These are phyloP conservation scores for Oxystoma pomonae DNA, from an alignment of 2,888 invertebrate genomes.

Conservation along the genomic window DNA sequence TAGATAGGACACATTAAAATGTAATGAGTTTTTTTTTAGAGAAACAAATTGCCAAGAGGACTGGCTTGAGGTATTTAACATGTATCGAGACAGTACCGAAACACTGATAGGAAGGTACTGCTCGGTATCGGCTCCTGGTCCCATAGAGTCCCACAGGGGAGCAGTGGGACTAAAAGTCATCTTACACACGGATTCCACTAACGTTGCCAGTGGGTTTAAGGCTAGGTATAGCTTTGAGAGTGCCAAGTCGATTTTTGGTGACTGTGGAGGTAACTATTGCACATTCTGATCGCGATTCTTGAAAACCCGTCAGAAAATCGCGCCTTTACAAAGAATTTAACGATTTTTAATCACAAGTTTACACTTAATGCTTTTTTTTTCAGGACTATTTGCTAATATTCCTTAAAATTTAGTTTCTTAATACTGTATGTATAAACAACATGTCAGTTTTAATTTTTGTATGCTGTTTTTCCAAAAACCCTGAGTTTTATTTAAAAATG, in stretches of 20 bases:
- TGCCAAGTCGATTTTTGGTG: slow-evolving; percentile 84
- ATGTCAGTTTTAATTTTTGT: too few relatives aligned
- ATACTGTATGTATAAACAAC: too few relatives aligned
- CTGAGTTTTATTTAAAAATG: too few relatives aligned
- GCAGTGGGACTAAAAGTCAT: slow-evolving; percentile 84
- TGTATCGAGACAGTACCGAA: slow-evolving; percentile 77
- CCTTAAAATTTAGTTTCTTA: too few relatives aligned
- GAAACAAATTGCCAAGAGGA: slow-evolving; percentile 81
- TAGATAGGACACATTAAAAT: too few relatives aligned
- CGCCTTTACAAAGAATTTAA: too few relatives aligned
- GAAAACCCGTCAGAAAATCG: too few relatives aligned
- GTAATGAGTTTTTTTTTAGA: slow-evolving; percentile 53
- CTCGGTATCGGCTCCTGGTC: slow-evolving; percentile 87
- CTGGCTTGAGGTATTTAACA: slow-evolving; percentile 91
- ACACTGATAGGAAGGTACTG: slow-evolving; percentile 90
- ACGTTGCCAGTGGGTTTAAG: slow-evolving; percentile 93
- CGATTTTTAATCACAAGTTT: too few relatives aligned
- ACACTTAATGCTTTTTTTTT: too few relatives aligned
- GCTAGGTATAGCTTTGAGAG: slow-evolving; percentile 91
- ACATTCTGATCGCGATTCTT: too few relatives aligned
- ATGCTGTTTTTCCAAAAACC: too few relatives aligned
- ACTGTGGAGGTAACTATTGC: slow-evolving; percentile 78
- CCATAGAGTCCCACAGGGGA: slow-evolving; percentile 87
- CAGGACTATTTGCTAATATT: too few relatives aligned
- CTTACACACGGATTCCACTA: slow-evolving; percentile 81